These are phyloP conservation scores for Dipodomys stephensi DNA, from an alignment of 2,113 vertebrate species.

Conservation along the genomic window DNA sequence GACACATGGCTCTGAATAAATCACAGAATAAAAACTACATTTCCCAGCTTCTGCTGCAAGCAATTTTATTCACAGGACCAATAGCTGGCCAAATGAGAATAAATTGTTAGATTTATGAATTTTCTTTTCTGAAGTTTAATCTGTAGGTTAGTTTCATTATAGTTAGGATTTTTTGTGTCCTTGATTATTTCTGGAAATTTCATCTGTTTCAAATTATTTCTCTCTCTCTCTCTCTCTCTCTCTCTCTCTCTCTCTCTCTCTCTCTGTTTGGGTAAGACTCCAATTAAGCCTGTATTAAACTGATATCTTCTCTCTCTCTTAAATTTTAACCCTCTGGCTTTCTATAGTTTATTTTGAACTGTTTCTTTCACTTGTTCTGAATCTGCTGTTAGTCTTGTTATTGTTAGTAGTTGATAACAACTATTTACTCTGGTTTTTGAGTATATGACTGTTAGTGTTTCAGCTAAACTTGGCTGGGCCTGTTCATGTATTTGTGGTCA, in stretches of 20 bases:
- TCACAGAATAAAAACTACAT: slow-evolving; percentile 21
- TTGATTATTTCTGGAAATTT: slow-evolving; percentile 36
- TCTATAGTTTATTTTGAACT: not conserved
- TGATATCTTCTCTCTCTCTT: not conserved
- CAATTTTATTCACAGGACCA: not conserved
- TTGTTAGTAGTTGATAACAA: slow-evolving; percentile 4
- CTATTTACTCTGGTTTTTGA: not conserved
- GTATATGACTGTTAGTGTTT: not conserved
- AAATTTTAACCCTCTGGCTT: slow-evolving; percentile 14
- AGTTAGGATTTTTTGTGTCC: not conserved
- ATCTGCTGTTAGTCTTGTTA: not conserved
- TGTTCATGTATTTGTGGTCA: not conserved
- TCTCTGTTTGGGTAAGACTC: not conserved
- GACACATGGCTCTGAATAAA: not conserved
- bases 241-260: no score
- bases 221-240: no score
- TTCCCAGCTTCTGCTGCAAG: not conserved
- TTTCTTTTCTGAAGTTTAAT: slow-evolving; percentile 32
- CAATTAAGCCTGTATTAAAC: not conserved
- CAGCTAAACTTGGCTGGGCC: not conserved
- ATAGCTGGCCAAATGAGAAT: not conserved
- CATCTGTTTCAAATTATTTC: not conserved
- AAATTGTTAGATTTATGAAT: not conserved
- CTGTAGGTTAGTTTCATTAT: not conserved
- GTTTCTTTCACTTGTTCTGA: slow-evolving; percentile 3